Conservation (phyloP, 2,888 invertebrate species). For the Amiota mariae region DNA sequence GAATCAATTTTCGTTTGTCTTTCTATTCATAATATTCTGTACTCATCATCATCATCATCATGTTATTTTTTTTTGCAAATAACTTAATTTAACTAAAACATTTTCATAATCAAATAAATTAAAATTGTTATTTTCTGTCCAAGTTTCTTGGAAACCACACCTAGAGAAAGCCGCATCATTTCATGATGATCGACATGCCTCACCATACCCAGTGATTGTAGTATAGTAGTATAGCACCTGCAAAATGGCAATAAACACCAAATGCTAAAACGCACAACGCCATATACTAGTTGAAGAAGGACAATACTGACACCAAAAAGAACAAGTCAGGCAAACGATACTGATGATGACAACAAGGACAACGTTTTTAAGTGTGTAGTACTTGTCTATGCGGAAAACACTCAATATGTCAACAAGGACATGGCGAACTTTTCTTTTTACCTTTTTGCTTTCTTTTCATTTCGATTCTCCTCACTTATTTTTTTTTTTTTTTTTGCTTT, state of each 20-base stretch:
- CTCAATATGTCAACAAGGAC: constrained; percentile 25
- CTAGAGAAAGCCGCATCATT: no score
- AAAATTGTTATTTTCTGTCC: no score
- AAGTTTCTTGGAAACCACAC: no score
- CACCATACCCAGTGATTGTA: no score
- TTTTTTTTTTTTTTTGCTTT: neutral
- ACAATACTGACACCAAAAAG: neutral
- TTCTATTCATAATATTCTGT: no score
- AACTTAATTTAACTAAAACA: no score
- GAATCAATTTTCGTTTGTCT: no score
- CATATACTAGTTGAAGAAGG: neutral
- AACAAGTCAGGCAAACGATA: neutral
- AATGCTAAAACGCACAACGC: constrained; percentile 3
- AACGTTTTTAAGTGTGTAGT: neutral
- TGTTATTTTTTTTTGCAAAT: no score
- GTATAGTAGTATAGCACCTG: no score
- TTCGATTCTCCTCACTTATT: neutral
- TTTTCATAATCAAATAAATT: no score
- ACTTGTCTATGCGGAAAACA: constrained; percentile 18
- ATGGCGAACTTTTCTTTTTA: neutral
- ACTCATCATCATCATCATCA: no score
- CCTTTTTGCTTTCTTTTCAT: neutral
- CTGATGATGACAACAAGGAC: neutral
- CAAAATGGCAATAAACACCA: neutral
- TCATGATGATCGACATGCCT: no score